These are phyloP conservation scores for Xanthorhoe designata DNA, from an alignment of 2,888 invertebrate genomes.

Conservation along the genomic window DNA sequence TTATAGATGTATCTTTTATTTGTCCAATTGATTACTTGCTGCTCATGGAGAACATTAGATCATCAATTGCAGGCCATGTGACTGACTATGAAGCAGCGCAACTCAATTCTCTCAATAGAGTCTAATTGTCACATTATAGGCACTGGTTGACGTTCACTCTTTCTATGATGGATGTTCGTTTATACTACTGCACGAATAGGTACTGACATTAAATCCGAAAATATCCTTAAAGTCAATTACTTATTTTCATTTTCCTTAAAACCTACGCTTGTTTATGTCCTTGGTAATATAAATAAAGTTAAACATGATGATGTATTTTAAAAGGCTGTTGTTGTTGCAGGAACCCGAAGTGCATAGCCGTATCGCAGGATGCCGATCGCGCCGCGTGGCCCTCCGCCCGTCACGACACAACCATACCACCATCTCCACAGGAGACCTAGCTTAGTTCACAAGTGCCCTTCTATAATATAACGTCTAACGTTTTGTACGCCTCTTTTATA, in stretches of 20 bases:
- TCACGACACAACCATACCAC: slow-evolving; percentile 75
- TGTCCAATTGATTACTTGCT: slow-evolving; percentile 23
- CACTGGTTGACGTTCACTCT: slow-evolving; percentile 59
- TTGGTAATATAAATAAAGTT: neutral
- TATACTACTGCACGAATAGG: neutral
- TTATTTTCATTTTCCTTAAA: slow-evolving; percentile 17
- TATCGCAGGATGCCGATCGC: slow-evolving; percentile 83
- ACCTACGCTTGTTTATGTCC: slow-evolving; percentile 1
- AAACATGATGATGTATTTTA: neutral
- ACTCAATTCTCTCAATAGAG: slow-evolving; percentile 77
- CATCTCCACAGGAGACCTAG: slow-evolving; percentile 79
- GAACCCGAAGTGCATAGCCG: slow-evolving; percentile 68
- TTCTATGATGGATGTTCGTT: slow-evolving; percentile 45
- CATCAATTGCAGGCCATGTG: slow-evolving; percentile 50
- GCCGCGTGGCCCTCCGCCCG: slow-evolving; percentile 84
- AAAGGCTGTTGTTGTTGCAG: slow-evolving; percentile 65
- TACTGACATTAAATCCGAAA: slow-evolving; percentile 3
- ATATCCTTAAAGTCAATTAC: neutral
- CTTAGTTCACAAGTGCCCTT: slow-evolving; percentile 81
- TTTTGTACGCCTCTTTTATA: slow-evolving; percentile 83
- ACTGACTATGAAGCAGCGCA: slow-evolving; percentile 67
- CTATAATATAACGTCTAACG: slow-evolving; percentile 81
- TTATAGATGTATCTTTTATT: slow-evolving; percentile 11
- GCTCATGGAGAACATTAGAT: slow-evolving; percentile 19
- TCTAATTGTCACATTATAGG: slow-evolving; percentile 73